Conservation (phyloP, 2,888 invertebrate species). For the Erebia aethiops region DNA sequence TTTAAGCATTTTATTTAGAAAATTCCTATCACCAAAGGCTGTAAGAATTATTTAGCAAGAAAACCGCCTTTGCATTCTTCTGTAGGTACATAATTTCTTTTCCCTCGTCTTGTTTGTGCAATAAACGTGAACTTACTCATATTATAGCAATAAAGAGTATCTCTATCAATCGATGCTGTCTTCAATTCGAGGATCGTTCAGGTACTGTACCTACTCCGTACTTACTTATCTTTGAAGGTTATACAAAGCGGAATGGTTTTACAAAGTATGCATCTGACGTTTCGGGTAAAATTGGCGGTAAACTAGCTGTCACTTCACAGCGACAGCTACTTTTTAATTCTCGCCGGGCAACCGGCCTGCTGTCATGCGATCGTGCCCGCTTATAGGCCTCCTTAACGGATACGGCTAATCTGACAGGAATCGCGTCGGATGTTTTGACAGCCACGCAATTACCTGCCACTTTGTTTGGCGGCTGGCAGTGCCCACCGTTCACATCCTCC, state of each 20-base stretch:
- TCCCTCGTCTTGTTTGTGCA: too few relatives aligned
- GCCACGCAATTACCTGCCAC: slow-evolving; percentile 74
- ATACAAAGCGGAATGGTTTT: neutral
- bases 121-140: too few relatives aligned
- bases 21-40: too few relatives aligned
- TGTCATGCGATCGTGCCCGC: slow-evolving; percentile 62
- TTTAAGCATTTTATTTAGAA: too few relatives aligned
- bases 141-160: too few relatives aligned
- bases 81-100: too few relatives aligned
- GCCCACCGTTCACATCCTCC: slow-evolving; percentile 68
- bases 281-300: slow-evolving; percentile 29
- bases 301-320: slow-evolving; percentile 38
- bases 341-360: slow-evolving; percentile 48
- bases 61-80: too few relatives aligned
- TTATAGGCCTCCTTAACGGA: slow-evolving; percentile 49
- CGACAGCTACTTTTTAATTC: slow-evolving; percentile 48
- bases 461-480: slow-evolving; percentile 56
- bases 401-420: slow-evolving; percentile 44
- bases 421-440: slow-evolving; percentile 70
- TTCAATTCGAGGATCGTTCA: too few relatives aligned
- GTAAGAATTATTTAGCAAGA: too few relatives aligned
- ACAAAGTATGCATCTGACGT: neutral
- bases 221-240: too few relatives aligned
- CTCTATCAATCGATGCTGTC: too few relatives aligned
- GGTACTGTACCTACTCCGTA: too few relatives aligned